Base-by-base conservation (phyloP, 2,113 vertebrate genomes). In the Ceyx cyanopectus region DNA sequence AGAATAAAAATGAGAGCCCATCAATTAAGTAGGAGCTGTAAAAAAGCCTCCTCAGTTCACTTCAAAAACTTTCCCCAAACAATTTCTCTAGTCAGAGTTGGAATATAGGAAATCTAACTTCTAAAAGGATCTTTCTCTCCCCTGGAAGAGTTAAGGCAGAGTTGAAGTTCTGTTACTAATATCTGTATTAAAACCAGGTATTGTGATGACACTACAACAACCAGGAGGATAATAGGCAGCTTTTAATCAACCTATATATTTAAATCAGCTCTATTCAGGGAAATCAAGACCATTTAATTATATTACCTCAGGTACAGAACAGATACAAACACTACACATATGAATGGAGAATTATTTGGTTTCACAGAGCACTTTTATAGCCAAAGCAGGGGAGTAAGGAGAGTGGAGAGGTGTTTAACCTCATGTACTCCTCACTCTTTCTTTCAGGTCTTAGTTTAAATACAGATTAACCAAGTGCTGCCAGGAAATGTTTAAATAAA, bases 401-500 rank as follows among this genome's bases (percentile, higher is more conserved):
- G 60, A 4, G 18, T 30, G 7, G 2, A 5, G 3, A 7, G 4
- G 5, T 43, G 54, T 56, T 87, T 85, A 80, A 95, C 92, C 80
- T 68, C 68, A 34, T 75, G 32, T 37, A 78, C 68, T 24, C 57
- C 41, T 62, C 79, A 46, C 67, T 94, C 43, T 32, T 87, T 79
- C 79, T 90, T 93, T 90, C 63, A 79, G 67, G 56, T 90, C 94
- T 93, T 85, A 94, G 43, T 89, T 90, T 88, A 96, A 88, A 93
- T 91, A 95, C 51, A 94, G 82, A 92, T 86, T 93, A 96, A 94
- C 70, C 81, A 96, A 97, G 90, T 85, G 89, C 85, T 97, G 96
- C 81, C 96, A 97, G 97, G 96, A 98, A 97, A 93, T 69, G 53
- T 85, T 96, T 96, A 94, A 97, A 96, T 95, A 97, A 97, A 98